Conservation (phyloP, 2,797 vertebrate genomes). For the Takifugu ocellatus region DNA sequence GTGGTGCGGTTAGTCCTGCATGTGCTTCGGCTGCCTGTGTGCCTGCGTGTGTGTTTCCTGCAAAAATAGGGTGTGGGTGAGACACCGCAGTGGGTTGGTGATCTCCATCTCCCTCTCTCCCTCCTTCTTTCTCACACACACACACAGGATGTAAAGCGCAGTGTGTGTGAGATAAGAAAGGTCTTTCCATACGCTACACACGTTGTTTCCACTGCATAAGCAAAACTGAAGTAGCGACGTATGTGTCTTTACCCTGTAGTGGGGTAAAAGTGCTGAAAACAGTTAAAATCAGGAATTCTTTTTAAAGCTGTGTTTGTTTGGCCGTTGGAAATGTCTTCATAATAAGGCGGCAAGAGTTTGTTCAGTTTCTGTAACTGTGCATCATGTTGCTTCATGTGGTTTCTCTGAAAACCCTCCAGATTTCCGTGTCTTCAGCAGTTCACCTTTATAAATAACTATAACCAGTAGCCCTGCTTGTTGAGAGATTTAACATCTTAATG, state of each 20-base stretch:
- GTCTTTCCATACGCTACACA: conserved; percentile 33
- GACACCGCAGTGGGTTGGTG: conserved; percentile 23
- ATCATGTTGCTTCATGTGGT: no score
- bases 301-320: no score
- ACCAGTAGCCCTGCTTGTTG: conserved; percentile 1
- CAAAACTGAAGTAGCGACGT: neutral
- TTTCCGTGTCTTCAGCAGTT: no score
- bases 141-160: conserved; percentile 59
- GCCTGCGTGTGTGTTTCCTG: conserved; percentile 21
- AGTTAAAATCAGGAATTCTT: no score
- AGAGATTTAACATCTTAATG: neutral
- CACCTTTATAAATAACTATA: conserved; percentile 6
- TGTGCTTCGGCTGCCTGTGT: neutral
- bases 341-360: no score
- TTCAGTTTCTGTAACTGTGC: no score
- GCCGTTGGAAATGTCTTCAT: no score
- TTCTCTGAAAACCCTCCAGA: no score
- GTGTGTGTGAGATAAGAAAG: conserved; percentile 16
- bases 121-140: neutral
- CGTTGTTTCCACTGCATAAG: neutral
- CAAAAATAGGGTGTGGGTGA: conserved; percentile 41
- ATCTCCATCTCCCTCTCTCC: no score
- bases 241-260: no score
- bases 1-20: neutral
- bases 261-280: no score